Conservation (phyloP, 2,888 invertebrate genomes). For the Drosophila ezoana region DNA sequence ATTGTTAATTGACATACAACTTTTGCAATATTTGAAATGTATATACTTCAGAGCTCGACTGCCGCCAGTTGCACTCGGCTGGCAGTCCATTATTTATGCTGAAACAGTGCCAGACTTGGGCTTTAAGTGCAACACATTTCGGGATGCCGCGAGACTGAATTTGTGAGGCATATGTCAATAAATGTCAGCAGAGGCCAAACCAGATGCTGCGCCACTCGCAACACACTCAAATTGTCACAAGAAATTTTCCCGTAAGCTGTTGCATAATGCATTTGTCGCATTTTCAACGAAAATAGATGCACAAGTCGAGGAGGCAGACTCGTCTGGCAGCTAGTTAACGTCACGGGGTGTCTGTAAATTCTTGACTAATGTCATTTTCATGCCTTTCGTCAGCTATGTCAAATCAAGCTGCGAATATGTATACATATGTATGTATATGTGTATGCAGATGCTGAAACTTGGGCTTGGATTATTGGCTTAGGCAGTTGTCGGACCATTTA, state of each 20-base stretch:
- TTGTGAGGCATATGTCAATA: constrained; percentile 51
- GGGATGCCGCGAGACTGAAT: constrained; percentile 44
- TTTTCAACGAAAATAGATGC: constrained; percentile 21
- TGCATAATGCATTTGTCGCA: constrained; percentile 36
- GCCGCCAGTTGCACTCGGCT: background rate
- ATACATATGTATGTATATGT: background rate
- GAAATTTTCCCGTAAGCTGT: constrained; percentile 36
- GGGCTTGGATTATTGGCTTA: constrained; percentile 53
- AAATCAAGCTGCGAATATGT: constrained; percentile 7
- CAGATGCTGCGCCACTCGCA: constrained; percentile 38
- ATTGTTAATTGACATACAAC: constrained; percentile 59
- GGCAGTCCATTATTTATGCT: constrained; percentile 37
- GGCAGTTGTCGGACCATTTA: constrained; percentile 31
- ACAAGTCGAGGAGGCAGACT: constrained; percentile 18
- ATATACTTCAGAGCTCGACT: constrained; percentile 32
- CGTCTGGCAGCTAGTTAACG: constrained; percentile 1
- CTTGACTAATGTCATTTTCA: constrained; percentile 43
- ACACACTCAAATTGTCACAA: constrained; percentile 64
- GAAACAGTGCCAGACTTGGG: constrained; percentile 5
- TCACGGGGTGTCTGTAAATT: constrained; percentile 32
- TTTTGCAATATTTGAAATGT: constrained; percentile 50
- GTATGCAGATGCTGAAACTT: background rate
- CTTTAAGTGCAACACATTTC: constrained; percentile 54
- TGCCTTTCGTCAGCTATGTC: constrained; percentile 9
- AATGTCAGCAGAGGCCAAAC: constrained; percentile 33